Evolutionary conservation across 2,888 invertebrate genomes (phyloP), one percentile per base, ranked within the genome.

Genomic region (Mythimna ferrago): DNA sequence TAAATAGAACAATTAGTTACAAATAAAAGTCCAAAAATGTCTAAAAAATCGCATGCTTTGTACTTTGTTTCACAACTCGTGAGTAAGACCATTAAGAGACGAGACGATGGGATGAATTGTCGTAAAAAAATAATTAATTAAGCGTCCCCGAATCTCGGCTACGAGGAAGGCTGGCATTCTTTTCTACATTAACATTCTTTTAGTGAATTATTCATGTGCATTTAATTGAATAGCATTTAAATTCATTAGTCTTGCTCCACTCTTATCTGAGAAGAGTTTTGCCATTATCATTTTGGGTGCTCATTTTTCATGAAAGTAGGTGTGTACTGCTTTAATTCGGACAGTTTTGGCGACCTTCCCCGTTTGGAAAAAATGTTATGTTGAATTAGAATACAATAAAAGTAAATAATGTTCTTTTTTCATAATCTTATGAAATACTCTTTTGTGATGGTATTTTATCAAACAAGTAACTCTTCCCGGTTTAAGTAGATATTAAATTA

Each of bases 141-240:
- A 88, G 89, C 82, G 90, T 89, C 87, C 89, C 87, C 91, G 91
- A 92, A 91, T 92, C 89, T 91, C 86, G 87, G 89, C 87, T 73
- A 83, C 83, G 87, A 90, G 90, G 88, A 88, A 90, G 90, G 89
- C 89, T 89, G 90, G 90, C 90, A 93, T 95, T 94, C 92, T 94
- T 94, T 94, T 90, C 89, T 87, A 89, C 92, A 93, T 93, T 93
- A 92, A 91, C 92, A 92, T 93, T 93, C 90, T 92, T 91, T 92
- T 91, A 86, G 89, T 94, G 94, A 94, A 95, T 95, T 88, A 95
- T 95, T 94, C 94, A 95, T 95, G 92, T 93, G 94, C 93, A 94
- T 94, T 93, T 94, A 93, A 95, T 94, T 94, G 94, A 94, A 94
- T 94, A 91, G 89, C 92, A 94, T 95, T 94, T 93, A 94, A 94